A percentile compares a stretch with the other conserved stretches of the same genome.
phyloP scores from a whole-genome alignment of 2,113 vertebrate genomes.

The Vimba vimba region DNA sequence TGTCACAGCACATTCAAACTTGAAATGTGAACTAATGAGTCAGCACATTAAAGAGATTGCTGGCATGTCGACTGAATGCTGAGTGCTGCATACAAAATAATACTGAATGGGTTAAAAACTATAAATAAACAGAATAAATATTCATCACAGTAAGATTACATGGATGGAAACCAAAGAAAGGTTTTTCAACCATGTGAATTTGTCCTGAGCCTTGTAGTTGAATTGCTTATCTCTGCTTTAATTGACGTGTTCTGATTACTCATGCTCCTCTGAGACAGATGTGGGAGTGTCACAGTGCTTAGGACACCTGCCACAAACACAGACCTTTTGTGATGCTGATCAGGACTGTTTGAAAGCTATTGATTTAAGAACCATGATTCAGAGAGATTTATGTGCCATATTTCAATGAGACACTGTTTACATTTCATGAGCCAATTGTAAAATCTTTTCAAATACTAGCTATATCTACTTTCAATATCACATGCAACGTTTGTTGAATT shows the following conservation, averaged over 20 bases:
- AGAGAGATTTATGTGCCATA: neutral
- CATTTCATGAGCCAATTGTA: neutral
- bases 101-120: neutral
- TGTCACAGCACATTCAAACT: too few relatives aligned
- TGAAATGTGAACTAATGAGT: constrained; percentile 22
- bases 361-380: neutral
- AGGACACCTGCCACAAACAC: constrained; percentile 24
- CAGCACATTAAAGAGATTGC: constrained; percentile 43
- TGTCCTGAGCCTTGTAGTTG: neutral
- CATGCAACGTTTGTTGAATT: neutral
- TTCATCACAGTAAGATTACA: neutral
- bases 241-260: constrained; percentile 34
- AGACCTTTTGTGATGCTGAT: constrained; percentile 44
- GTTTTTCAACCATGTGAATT: neutral
- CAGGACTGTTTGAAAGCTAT: constrained; percentile 33
- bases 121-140: neutral
- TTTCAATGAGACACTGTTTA: constrained; percentile 21
- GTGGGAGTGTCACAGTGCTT: constrained; percentile 24
- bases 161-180: neutral
- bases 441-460: neutral
- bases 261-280: constrained; percentile 16
- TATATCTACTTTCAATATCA: neutral
- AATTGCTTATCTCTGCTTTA: constrained; percentile 5
- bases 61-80: neutral
- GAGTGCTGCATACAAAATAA: constrained; percentile 1